Percentiles rank a stretch among this genome's conserved stretches.
Evolutionary conservation across 2,113 vertebrate genomes (phyloP).

Genomic region (Serilophus lunatus): DNA sequence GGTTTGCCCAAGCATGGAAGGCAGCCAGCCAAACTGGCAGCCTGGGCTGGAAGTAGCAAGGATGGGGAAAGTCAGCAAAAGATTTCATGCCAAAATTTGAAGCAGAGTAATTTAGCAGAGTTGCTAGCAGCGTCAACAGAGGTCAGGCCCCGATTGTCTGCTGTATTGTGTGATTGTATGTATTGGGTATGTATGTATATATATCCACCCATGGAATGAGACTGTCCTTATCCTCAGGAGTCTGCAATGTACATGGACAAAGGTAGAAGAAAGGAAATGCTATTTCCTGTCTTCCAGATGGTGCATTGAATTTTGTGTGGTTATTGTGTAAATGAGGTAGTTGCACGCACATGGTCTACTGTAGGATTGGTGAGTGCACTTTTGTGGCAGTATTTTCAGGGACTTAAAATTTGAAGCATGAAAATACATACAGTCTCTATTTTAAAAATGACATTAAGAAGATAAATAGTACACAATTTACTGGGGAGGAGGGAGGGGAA

Average conservation of each 20-base stretch:
- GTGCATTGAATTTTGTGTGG: not conserved
- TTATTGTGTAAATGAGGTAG: constrained; percentile 37
- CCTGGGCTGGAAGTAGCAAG: not conserved
- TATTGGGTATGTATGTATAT: not conserved
- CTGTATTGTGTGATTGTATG: not conserved
- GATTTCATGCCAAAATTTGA: not conserved
- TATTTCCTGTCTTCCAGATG: constrained; percentile 26
- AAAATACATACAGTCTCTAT: not conserved
- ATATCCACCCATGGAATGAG: not conserved
- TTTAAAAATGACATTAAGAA: not conserved
- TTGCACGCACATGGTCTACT: not conserved
- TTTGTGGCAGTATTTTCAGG: not conserved
- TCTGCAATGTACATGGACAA: not conserved
- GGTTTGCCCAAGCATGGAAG: not conserved
- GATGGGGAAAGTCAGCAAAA: not conserved
- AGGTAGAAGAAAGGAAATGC: constrained; percentile 35
- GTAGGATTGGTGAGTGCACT: not conserved
- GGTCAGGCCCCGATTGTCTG: not conserved
- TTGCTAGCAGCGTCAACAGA: not conserved
- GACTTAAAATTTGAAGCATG: not conserved
- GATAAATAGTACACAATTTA: not conserved
- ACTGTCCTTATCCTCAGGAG: not conserved
- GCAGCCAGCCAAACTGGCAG: not conserved
- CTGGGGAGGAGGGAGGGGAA: not conserved
- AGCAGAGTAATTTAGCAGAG: not conserved